Evolutionary conservation across 2,113 vertebrate species (phyloP), one percentile per base, ranked within the genome.

Genomic region (Protomyctophum bolini): DNA sequence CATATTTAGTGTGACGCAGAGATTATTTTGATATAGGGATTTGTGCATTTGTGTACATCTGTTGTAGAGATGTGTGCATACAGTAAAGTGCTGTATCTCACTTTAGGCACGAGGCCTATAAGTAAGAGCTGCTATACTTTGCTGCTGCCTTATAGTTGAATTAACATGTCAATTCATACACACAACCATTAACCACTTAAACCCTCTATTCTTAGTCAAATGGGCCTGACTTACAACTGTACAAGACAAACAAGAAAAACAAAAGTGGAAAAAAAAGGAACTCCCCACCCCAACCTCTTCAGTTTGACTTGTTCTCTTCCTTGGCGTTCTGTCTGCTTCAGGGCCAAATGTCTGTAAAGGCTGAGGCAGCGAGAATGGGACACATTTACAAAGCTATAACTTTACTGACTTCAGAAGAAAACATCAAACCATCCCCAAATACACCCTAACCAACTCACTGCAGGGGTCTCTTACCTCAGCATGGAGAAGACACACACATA

Each of bases 141-240:
- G 86, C 80, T 91, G 85, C 85, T 90, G 76, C 73, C 83, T 83
- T 84, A 76, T 89, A 90, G 91, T 91, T 89, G 80, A 91, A 91
- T 91, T 87, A 89, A 80, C 75, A 76, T 88, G 79, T 89, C 77
- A 87, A 87, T 89, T 80, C 33, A 2, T 41, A 86, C 79, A 68
- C 71, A 72, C 79, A 71, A 76, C 85, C 70, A 89, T 89, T 41
- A 41, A 41, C 33, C 33, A 41, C 33, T 41, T 41, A 41, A 41
- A 6, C 33, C 33, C 33, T 41, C 33, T 41, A 41, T 41, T 41
- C 33, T 41, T 1, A 41, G 33, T 41, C 33, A 41, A 41, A 41
- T 41, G 5, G 33, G 5, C 33, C 5, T 41, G 33, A 41, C 33
- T 41, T 41, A 41, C 33, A 41, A 41, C 33, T 41, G 33, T 41